Conservation (phyloP, 2,888 invertebrate genomes). For the Sminthurinus aureus region DNA sequence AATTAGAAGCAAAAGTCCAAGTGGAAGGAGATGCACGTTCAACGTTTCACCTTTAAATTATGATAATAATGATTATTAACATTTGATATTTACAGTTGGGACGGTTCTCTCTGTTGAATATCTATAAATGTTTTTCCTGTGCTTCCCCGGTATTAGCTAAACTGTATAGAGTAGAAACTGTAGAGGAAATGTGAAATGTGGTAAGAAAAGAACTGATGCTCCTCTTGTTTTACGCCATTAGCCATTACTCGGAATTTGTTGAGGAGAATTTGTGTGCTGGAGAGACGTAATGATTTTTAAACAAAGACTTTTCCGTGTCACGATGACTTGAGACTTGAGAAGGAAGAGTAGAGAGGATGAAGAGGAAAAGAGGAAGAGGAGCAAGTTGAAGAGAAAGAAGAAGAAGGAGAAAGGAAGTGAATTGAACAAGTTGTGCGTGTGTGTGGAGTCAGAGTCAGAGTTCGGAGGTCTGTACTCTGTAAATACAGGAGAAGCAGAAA, state of each 20-base stretch:
- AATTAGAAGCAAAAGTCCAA: too few relatives aligned
- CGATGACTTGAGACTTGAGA: conserved; percentile 3
- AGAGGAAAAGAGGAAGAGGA: conserved; percentile 11
- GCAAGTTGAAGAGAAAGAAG: too few relatives aligned
- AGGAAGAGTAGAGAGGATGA: conserved; percentile 4
- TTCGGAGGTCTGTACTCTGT: conserved; percentile 49
- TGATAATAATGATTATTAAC: too few relatives aligned
- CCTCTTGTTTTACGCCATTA: neutral
- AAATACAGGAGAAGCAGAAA: conserved; percentile 31
- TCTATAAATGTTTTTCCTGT: too few relatives aligned
- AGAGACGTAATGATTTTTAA: conserved; percentile 45
- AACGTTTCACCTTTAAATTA: too few relatives aligned
- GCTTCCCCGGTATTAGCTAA: too few relatives aligned
- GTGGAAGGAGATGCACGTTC: too few relatives aligned
- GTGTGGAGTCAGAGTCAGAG: conserved; percentile 19
- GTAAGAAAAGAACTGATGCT: neutral
- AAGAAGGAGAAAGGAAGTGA: neutral
- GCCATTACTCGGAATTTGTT: conserved; percentile 29
- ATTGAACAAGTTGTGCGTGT: too few relatives aligned
- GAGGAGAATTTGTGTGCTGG: conserved; percentile 1
- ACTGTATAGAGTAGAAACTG: too few relatives aligned
- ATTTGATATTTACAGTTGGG: too few relatives aligned
- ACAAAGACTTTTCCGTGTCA: conserved; percentile 42
- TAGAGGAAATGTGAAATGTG: too few relatives aligned
- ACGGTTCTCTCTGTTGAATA: too few relatives aligned